A percentile compares a stretch with the other conserved stretches of the same genome.
These are phyloP conservation scores for Chrysina gloriosa DNA, from an alignment of 2,888 invertebrate genomes.

Conservation along the genomic window DNA sequence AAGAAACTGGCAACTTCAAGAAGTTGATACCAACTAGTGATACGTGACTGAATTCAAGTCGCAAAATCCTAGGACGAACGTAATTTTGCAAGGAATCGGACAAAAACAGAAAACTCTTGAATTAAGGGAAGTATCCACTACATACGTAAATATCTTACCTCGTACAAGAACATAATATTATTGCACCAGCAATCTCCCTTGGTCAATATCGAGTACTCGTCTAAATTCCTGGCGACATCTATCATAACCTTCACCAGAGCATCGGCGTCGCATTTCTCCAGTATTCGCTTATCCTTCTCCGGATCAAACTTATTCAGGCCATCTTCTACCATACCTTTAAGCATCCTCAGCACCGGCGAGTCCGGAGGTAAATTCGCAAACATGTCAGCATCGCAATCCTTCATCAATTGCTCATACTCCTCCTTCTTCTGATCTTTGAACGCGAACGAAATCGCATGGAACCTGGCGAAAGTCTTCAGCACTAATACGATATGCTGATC, in stretches of 20 bases:
- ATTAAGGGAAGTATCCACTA: too few species aligned
- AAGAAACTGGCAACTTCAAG: too few species aligned
- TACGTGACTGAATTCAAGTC: too few species aligned
- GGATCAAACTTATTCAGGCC: conserved; percentile 25
- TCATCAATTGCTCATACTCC: conserved; percentile 6
- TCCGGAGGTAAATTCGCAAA: background rate
- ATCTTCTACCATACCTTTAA: background rate
- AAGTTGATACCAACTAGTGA: too few species aligned
- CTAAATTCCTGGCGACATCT: background rate
- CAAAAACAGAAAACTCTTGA: too few species aligned
- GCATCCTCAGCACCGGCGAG: background rate
- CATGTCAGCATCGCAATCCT: conserved; percentile 1
- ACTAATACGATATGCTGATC: conserved; percentile 39
- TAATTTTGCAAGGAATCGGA: too few species aligned
- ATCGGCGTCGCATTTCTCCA: conserved; percentile 13
- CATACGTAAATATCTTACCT: too few species aligned
- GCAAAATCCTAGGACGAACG: too few species aligned
- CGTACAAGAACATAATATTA: conserved; percentile 53
- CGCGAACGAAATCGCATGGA: conserved; percentile 41
- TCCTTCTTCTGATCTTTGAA: conserved; percentile 40
- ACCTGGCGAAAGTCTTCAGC: conserved; percentile 37
- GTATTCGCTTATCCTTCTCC: conserved; percentile 3
- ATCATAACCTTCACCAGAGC: background rate
- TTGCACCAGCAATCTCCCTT: conserved; percentile 55
- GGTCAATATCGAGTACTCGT: conserved; percentile 45